phyloP scores from a whole-genome alignment of 2,888 invertebrate genomes.

The Chrysomela aeneicollis region DNA sequence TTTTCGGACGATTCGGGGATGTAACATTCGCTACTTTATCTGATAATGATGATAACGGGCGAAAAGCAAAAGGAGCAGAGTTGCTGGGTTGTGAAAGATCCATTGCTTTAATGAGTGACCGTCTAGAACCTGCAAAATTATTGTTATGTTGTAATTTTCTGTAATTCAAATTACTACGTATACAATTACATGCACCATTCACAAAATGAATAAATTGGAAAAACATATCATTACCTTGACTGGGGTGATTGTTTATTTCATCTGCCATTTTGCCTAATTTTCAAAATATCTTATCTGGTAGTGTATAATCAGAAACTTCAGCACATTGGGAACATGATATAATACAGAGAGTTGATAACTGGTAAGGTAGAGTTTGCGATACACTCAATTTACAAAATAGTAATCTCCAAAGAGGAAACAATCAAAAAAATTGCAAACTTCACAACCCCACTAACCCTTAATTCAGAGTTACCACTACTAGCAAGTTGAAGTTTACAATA shows the following conservation, averaged over 20 bases:
- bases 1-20: slow-evolving; percentile 54
- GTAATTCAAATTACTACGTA: not conserved
- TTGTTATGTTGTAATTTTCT: not conserved
- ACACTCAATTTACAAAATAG: not conserved
- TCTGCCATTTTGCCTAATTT: slow-evolving; percentile 70
- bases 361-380: not conserved
- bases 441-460: slow-evolving; percentile 6
- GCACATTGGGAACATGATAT: not conserved
- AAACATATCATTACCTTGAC: slow-evolving; percentile 52
- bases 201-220: not conserved
- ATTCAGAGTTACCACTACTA: slow-evolving; percentile 5
- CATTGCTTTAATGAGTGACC: slow-evolving; percentile 43
- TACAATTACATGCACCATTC: not conserved
- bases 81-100: slow-evolving; percentile 49
- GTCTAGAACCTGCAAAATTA: slow-evolving; percentile 30
- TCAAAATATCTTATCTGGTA: not conserved
- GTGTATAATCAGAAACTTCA: not conserved
- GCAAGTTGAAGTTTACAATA: not conserved
- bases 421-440: slow-evolving; percentile 6
- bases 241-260: slow-evolving; percentile 74
- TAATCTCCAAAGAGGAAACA: not conserved
- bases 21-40: slow-evolving; percentile 44
- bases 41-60: slow-evolving; percentile 49
- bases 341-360: not conserved
- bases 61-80: slow-evolving; percentile 49